Base-by-base conservation (phyloP, 1,140 invertebrate species). In the Cataglyphis hispanica region DNA sequence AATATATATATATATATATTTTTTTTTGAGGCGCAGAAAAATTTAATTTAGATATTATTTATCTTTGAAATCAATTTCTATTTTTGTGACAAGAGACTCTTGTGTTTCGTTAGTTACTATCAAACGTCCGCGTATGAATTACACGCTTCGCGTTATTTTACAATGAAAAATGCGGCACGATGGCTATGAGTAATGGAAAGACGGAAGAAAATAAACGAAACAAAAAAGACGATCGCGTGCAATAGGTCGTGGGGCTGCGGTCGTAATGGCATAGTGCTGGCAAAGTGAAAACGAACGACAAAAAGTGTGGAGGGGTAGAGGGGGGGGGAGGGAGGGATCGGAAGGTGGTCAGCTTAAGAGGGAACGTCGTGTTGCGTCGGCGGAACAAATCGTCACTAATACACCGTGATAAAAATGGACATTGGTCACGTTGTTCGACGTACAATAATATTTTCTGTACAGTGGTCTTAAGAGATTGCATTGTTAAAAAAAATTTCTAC, bases 271-370 rank as follows among this genome's bases (percentile, higher is more conserved):
- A 67, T 64, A 69, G 67, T 63, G 76, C 3, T 8, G 63, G 76
- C 76, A 80, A 80, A 80, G 76, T 80, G 76, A 80, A 80, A 80
- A 80, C 31, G 76, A 69, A 80, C 76, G 63, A 69, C 63, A 80
- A 80, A 80, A 80, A 80, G 63, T 67, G 76, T 31, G 46, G 46
- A 19, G 13, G 8, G 5, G 7, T 4, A 1, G 37, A 7, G 7
- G 37, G 53, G 2, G 58, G n/a, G n/a, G 19, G 27, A 19, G 10
- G 25, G 64, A 4, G 43, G 61, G 43, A 56, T 56, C 43, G 76
- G 63, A 67, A 69, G 76, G 63, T 78, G 76, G 76, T 53, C 63
- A 34, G 64, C 31, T 80, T 80, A 80, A 40, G 63, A 40, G 43
- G 63, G 63, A 69, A 80, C 76, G 76, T 69, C 43, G 43, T 16